Percentiles rank a stretch among this genome's conserved stretches.
Evolutionary conservation across 2,888 invertebrate genomes (phyloP).

Genomic region (Catocala fraxini): DNA sequence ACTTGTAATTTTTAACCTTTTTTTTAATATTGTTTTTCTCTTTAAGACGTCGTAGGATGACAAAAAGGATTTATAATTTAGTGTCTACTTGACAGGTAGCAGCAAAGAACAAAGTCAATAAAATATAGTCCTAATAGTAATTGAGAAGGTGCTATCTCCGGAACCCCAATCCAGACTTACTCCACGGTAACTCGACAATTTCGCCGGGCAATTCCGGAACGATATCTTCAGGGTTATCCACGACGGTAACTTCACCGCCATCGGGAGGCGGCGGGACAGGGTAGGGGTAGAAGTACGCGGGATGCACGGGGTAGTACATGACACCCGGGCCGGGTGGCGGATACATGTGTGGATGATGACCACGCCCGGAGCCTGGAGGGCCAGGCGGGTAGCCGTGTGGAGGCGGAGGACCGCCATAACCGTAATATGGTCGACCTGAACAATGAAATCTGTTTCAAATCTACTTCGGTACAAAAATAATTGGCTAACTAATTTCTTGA

Average conservation of each 20-base stretch:
- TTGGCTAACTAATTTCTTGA: no score
- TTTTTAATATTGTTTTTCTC: no score
- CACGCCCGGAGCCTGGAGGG: conserved; percentile 36
- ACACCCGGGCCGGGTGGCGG: conserved; percentile 64
- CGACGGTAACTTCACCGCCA: conserved; percentile 62
- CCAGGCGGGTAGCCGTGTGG: conserved; percentile 51
- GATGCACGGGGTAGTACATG: conserved; percentile 77
- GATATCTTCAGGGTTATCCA: conserved; percentile 64
- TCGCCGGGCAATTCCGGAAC: conserved; percentile 81
- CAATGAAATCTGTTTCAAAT: conserved; percentile 33
- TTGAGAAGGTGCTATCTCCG: conserved; percentile 67
- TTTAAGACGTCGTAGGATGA: no score
- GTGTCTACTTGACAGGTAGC: no score
- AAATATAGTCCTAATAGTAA: no score
- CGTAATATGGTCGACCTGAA: conserved; percentile 79
- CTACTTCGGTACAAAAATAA: neutral
- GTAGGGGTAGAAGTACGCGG: conserved; percentile 80
- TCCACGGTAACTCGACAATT: conserved; percentile 83
- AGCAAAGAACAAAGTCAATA: no score
- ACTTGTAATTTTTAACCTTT: no score
- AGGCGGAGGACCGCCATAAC: conserved; percentile 73
- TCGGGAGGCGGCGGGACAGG: conserved; percentile 56
- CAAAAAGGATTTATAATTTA: no score
- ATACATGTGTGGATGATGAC: conserved; percentile 55
- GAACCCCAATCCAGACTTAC: conserved; percentile 73